Conservation (phyloP, 2,888 invertebrate genomes). For the Rhaphigaster nebulosa region DNA sequence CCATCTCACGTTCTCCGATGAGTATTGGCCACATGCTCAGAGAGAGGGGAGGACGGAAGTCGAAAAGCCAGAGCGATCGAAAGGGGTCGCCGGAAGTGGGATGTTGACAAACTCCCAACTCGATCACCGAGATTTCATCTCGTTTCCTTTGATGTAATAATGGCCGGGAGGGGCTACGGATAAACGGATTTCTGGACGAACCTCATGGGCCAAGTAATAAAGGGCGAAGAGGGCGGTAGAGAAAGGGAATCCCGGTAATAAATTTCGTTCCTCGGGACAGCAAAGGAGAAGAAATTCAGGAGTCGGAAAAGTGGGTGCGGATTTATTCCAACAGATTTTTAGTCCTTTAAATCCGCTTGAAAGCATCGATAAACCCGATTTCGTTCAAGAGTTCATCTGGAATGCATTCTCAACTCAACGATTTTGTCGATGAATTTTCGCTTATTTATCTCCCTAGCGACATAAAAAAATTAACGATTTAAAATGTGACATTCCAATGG, state of each 20-base stretch:
- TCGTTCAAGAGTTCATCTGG: not conserved
- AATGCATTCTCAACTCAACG: not conserved
- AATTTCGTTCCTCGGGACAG: conserved; percentile 11
- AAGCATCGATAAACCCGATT: not conserved
- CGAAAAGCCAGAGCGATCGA: conserved; percentile 30
- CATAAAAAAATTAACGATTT: too few species aligned
- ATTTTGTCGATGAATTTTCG: not conserved
- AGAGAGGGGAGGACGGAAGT: not conserved
- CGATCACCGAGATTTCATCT: conserved; percentile 56
- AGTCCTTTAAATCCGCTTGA: not conserved
- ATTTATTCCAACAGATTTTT: conserved; percentile 20
- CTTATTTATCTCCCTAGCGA: not conserved
- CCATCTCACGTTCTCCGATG: not conserved
- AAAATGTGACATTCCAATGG: too few species aligned
- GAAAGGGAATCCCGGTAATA: conserved; percentile 27
- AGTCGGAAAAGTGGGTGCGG: conserved; percentile 3
- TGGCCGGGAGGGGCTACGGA: conserved; percentile 27
- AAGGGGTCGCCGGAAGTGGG: conserved; percentile 36
- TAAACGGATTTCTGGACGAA: conserved; percentile 46
- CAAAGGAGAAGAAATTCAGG: not conserved
- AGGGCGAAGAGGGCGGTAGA: conserved; percentile 1
- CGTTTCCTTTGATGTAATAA: conserved; percentile 59
- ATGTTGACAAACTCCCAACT: conserved; percentile 58
- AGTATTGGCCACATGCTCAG: conserved; percentile 1
- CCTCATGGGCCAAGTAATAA: conserved; percentile 37